These are phyloP conservation scores for Schlechtendalia chinensis DNA, from an alignment of 1,140 invertebrate genomes.

Conservation along the genomic window DNA sequence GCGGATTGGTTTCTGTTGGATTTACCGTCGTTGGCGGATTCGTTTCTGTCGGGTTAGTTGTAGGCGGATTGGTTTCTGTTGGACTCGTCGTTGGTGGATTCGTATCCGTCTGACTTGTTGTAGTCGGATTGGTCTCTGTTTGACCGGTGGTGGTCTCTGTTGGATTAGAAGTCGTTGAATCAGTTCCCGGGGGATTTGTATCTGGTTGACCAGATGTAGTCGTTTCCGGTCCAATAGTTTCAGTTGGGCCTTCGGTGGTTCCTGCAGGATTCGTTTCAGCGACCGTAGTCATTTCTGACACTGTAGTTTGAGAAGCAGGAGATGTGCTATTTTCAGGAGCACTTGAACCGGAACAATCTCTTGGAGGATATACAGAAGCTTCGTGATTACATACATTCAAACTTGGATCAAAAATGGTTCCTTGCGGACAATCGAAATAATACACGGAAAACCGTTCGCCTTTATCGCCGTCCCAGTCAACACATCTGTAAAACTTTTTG, in stretches of 20 bases:
- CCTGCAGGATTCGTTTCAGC: constrained; percentile 5
- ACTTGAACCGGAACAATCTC: constrained; percentile 56
- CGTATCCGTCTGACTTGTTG: neutral
- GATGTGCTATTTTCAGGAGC: neutral
- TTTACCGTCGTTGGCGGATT: constrained; percentile 32
- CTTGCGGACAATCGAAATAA: constrained; percentile 60
- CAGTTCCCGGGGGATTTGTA: neutral
- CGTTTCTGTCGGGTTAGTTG: constrained; percentile 17
- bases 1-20: constrained; percentile 48
- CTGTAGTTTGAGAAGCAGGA: constrained; percentile 11
- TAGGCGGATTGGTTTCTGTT: constrained; percentile 22
- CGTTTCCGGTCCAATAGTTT: constrained; percentile 17
- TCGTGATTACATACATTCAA: constrained; percentile 61
- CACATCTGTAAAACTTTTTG: constrained; percentile 71
- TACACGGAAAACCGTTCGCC: constrained; percentile 64
- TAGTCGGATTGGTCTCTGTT: neutral
- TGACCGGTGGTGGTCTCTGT: neutral
- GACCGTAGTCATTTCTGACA: neutral
- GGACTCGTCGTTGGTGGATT: constrained; percentile 23
- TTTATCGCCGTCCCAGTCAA: constrained; percentile 61
- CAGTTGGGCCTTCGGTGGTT: constrained; percentile 13
- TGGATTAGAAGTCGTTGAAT: neutral
- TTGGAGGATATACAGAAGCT: constrained; percentile 59
- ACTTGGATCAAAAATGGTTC: constrained; percentile 62
- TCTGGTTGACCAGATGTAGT: constrained; percentile 36